Evolutionary conservation across 1,140 invertebrate genomes (phyloP), one percentile per base, ranked within the genome.

Genomic region (Dinothrombium tinctorium): DNA sequence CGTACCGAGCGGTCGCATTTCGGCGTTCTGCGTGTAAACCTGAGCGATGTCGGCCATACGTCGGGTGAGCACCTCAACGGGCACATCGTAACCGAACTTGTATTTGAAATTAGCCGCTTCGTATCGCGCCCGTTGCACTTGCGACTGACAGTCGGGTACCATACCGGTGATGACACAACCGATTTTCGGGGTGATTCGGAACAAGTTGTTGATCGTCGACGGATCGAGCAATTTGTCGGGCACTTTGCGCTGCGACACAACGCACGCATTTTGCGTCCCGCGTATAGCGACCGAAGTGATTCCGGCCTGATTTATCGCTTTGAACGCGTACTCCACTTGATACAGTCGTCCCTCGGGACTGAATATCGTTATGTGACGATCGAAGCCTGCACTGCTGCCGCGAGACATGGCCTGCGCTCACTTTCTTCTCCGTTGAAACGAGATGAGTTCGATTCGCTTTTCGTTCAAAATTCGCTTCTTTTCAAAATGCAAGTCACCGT

Each of bases 271-370:
- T 54, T 95, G 80, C 22, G 72, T 69, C 23, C 84, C 82, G 58
- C 83, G 83, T 2, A 98, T 62, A 2, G 83, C 90, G 29, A 99
- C 82, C 0, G 90, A 94, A n/a, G 92, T 96, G 21, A 96, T 63
- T 15, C 89, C 92, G 40, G 84, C 87, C 63, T 96, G 87, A 56
- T 92, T 94, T 48, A 98, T 96, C 0, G 94, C 90, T 63, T 99
- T 99, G 56, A 99, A 90, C 1, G 94, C 90, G 77, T 99, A 99
- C 63, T 99, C 92, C 52, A 96, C 90, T 89, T 98, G 90, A 63
- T 98, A 99, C 11, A 99, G 69, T 53, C 90, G 69, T 29, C 94
- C 94, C 70, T 99, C 94, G 0, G 94, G 94, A 11, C 90, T 98
- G 66, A 99, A 99, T 53, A 99, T 98, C 25, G 94, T 99, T 63